These are phyloP conservation scores for Pseudorhombus dupliciocellatus DNA, from an alignment of 2,113 vertebrate genomes.

Conservation along the genomic window DNA sequence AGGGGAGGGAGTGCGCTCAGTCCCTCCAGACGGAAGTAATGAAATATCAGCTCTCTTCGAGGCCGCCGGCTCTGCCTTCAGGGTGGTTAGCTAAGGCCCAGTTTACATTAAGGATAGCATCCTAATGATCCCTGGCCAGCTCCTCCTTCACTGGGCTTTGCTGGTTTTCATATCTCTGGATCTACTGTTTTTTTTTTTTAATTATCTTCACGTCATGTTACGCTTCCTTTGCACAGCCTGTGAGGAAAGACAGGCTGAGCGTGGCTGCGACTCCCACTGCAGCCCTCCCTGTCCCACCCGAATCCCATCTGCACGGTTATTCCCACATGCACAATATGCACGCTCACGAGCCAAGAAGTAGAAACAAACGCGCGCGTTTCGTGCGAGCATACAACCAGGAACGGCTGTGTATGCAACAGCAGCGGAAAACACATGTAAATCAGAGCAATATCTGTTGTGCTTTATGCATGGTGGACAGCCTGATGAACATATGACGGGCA, in stretches of 20 bases:
- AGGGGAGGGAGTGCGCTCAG: not conserved
- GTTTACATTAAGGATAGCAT: conserved; percentile 72
- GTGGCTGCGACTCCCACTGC: conserved; percentile 58
- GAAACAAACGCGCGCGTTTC: conserved; percentile 38
- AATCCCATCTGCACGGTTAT: conserved; percentile 74
- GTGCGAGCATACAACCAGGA: conserved; percentile 33
- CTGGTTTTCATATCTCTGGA: conserved; percentile 73
- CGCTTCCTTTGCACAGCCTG: conserved; percentile 69
- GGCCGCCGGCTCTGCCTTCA: conserved; percentile 47
- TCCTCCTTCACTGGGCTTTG: conserved; percentile 42
- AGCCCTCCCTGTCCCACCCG: conserved; percentile 58
- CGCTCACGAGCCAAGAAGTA: conserved; percentile 4
- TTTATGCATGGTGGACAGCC: conserved; percentile 35
- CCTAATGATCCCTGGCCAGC: conserved; percentile 62
- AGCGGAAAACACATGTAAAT: conserved; percentile 56
- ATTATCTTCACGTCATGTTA: conserved; percentile 78
- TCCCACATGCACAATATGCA: conserved; percentile 53
- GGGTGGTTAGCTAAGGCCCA: conserved; percentile 56
- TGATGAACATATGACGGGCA: conserved; percentile 32
- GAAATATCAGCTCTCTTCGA: conserved; percentile 69
- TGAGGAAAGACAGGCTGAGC: conserved; percentile 59
- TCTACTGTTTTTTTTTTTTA: conserved; percentile 69
- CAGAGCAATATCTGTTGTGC: conserved; percentile 39
- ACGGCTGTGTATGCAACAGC: conserved; percentile 43
- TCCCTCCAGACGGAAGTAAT: conserved; percentile 62